These are phyloP conservation scores for Bacillus rossius DNA, from an alignment of 1,140 invertebrate genomes.

Conservation along the genomic window DNA sequence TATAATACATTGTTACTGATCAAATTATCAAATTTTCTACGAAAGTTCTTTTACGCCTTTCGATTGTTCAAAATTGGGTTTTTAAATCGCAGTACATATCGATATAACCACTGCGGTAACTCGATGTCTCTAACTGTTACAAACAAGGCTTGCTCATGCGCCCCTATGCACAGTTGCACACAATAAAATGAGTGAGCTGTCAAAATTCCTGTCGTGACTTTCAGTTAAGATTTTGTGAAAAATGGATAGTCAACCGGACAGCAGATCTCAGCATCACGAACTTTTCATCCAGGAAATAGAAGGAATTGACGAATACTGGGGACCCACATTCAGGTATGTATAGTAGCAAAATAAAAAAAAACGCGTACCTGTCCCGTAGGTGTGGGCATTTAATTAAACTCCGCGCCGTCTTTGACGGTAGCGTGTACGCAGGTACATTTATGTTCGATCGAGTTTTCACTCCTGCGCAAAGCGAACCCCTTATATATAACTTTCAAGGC, in stretches of 20 bases:
- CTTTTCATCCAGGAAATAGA: slow-evolving; percentile 80
- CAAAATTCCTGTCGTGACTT: neutral
- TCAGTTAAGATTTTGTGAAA: neutral
- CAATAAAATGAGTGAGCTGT: neutral
- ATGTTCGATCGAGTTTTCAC: slow-evolving; percentile 8
- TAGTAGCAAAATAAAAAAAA: too few relatives aligned
- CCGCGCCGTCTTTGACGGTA: slow-evolving; percentile 28
- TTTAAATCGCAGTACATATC: too few relatives aligned
- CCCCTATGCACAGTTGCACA: too few relatives aligned
- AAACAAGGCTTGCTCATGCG: neutral
- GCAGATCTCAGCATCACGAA: slow-evolving; percentile 44
- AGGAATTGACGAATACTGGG: slow-evolving; percentile 86
- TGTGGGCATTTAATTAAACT: slow-evolving; percentile 22
- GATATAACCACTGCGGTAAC: too few relatives aligned
- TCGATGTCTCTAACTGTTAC: too few relatives aligned
- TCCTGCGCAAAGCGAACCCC: slow-evolving; percentile 1
- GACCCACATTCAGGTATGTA: slow-evolving; percentile 75
- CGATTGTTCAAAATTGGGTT: too few relatives aligned
- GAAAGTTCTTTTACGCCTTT: too few relatives aligned
- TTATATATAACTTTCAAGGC: neutral
- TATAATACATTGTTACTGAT: too few relatives aligned
- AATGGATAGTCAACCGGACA: slow-evolving; percentile 14
- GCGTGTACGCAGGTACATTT: slow-evolving; percentile 38
- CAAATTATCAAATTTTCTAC: too few relatives aligned
- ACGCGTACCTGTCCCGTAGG: neutral